A percentile compares a stretch with the other conserved stretches of the same genome.
Evolutionary conservation across 2,113 vertebrate genomes (phyloP).

Genomic region (Indicator maculatus): DNA sequence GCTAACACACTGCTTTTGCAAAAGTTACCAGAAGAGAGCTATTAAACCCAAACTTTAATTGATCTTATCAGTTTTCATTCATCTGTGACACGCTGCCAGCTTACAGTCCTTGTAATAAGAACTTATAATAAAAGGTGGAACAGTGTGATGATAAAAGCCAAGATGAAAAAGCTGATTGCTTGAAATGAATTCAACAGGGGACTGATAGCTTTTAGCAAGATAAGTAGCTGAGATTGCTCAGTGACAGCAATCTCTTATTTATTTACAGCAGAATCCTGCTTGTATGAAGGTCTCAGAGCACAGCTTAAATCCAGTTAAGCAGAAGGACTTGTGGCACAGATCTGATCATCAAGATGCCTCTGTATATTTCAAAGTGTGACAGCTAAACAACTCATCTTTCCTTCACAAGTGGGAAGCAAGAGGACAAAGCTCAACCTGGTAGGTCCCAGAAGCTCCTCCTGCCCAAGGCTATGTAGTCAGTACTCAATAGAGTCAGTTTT

Average conservation of each 20-base stretch:
- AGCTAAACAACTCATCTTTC: neutral
- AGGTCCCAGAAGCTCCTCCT: neutral
- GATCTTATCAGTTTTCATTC: slow-evolving; percentile 41
- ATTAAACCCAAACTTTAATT: slow-evolving; percentile 34
- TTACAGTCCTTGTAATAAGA: slow-evolving; percentile 40
- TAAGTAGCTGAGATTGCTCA: neutral
- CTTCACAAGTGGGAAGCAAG: neutral
- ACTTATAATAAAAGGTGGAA: slow-evolving; percentile 30
- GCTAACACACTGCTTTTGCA: neutral
- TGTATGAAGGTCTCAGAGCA: neutral
- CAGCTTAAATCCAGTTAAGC: neutral
- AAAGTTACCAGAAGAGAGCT: neutral
- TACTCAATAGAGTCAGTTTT: neutral
- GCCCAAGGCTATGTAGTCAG: neutral
- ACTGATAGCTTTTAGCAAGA: neutral
- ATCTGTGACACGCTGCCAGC: neutral
- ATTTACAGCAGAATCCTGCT: slow-evolving; percentile 26
- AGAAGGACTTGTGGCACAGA: neutral
- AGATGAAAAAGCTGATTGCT: slow-evolving; percentile 18
- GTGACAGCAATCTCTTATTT: slow-evolving; percentile 2
- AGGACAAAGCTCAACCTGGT: neutral
- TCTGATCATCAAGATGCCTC: neutral
- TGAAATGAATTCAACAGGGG: slow-evolving; percentile 16
- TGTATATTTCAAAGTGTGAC: neutral
- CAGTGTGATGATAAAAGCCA: slow-evolving; percentile 41